These are phyloP conservation scores for Chromobotia macracanthus DNA, from an alignment of 2,797 vertebrate genomes.

Conservation along the genomic window DNA sequence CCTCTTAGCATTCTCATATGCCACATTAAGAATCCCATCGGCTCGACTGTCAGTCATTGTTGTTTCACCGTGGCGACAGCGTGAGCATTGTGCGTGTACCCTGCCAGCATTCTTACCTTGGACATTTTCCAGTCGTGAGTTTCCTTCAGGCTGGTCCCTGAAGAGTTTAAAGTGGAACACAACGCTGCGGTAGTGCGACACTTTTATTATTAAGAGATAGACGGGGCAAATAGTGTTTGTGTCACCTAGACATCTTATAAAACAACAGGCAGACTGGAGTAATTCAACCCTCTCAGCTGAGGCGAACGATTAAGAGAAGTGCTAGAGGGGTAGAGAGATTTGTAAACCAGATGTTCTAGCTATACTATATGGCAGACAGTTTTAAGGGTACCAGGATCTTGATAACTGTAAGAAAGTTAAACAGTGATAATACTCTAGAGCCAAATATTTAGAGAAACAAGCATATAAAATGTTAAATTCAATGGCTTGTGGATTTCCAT, in stretches of 20 bases:
- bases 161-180: not conserved
- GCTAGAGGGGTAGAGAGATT: not conserved
- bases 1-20: conserved; percentile 37
- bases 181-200: not conserved
- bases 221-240: not conserved
- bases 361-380: not conserved
- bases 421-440: no score
- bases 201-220: conserved; percentile 24
- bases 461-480: no score
- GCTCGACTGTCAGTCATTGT: conserved; percentile 38
- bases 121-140: conserved; percentile 19
- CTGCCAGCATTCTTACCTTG: conserved; percentile 13
- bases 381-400: not conserved
- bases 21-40: conserved; percentile 41
- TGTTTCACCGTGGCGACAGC: conserved; percentile 24
- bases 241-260: conserved; percentile 22
- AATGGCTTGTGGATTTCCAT: no score
- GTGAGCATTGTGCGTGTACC: conserved; percentile 11
- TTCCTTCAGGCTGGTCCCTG: conserved; percentile 31
- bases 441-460: no score
- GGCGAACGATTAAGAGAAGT: not conserved
- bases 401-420: not conserved
- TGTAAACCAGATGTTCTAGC: not conserved
- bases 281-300: not conserved
- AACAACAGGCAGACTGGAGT: not conserved